These are phyloP conservation scores for Gasteruption jaculator DNA, from an alignment of 2,888 invertebrate species.

Conservation along the genomic window DNA sequence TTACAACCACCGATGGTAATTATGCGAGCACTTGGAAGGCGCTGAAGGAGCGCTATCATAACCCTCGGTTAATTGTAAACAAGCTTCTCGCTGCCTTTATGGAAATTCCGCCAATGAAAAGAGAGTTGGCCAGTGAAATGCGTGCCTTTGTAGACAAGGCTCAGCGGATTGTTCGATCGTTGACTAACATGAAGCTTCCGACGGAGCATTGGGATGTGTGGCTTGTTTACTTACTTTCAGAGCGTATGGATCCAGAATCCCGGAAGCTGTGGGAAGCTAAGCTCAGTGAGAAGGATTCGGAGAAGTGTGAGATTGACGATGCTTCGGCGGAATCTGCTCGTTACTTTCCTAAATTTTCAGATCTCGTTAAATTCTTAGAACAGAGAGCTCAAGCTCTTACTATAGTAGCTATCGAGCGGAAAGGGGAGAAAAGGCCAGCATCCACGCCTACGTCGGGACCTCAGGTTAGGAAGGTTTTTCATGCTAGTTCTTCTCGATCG, in stretches of 20 bases:
- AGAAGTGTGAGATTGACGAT: background rate
- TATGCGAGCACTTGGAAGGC: slow-evolving; percentile 11
- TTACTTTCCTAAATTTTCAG: slow-evolving; percentile 3
- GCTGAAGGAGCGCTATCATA: slow-evolving; percentile 10
- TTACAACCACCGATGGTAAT: slow-evolving; percentile 12
- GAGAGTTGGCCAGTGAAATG: slow-evolving; percentile 11
- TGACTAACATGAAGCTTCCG: slow-evolving; percentile 13
- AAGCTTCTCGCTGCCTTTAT: slow-evolving; percentile 7
- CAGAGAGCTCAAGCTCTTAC: background rate
- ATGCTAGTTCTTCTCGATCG: background rate
- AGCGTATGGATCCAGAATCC: slow-evolving; percentile 12
- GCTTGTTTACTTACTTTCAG: slow-evolving; percentile 6
- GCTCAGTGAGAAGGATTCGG: background rate
- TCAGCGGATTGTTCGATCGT: slow-evolving; percentile 11
- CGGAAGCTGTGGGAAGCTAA: slow-evolving; percentile 9
- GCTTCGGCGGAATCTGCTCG: background rate
- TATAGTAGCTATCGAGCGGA: slow-evolving; percentile 1
- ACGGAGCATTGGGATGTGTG: slow-evolving; percentile 6
- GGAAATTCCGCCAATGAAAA: slow-evolving; percentile 6
- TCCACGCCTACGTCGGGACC: background rate
- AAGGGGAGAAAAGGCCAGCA: background rate
- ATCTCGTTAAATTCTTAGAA: slow-evolving; percentile 7
- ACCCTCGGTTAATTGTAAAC: slow-evolving; percentile 8
- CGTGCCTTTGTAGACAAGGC: slow-evolving; percentile 11
- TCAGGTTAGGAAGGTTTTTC: slow-evolving; percentile 5